Conservation (phyloP, 2,113 vertebrate genomes). For the Sporophila hypoxantha region DNA sequence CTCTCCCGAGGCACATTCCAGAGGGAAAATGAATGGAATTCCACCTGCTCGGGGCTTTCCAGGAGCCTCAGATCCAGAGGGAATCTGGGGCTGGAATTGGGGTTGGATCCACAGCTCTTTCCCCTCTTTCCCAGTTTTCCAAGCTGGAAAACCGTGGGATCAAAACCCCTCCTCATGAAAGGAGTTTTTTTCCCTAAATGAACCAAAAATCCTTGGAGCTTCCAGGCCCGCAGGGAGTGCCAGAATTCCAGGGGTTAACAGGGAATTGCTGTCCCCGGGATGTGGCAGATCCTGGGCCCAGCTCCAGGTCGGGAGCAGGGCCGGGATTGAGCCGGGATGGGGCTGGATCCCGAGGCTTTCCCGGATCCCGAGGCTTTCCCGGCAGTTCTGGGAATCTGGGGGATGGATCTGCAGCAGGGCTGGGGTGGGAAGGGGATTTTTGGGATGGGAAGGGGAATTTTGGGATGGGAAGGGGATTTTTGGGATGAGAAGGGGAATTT, state of each 20-base stretch:
- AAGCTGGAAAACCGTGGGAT: neutral
- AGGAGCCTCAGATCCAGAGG: neutral
- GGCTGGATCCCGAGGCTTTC: neutral
- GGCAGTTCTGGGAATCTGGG: accelerated
- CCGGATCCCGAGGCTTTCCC: neutral
- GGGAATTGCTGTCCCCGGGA: neutral
- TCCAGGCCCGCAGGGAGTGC: neutral
- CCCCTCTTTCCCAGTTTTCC: neutral
- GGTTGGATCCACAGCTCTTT: neutral
- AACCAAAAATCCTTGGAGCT: neutral
- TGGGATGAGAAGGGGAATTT: neutral
- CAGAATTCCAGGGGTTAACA: neutral
- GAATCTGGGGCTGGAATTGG: neutral
- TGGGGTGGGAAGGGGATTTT: neutral
- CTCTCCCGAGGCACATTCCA: neutral
- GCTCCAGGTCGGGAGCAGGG: neutral
- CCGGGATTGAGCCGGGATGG: neutral
- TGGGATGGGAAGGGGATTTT: neutral
- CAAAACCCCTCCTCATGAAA: neutral
- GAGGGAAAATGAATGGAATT: neutral
- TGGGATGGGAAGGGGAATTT: no score
- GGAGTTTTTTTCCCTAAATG: neutral
- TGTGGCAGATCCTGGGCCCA: neutral
- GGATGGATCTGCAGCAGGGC: neutral
- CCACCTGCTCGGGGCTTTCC: neutral